Evolutionary conservation across 2,888 invertebrate species (phyloP), one percentile per base, ranked within the genome.

Genomic region (Operophtera brumata): DNA sequence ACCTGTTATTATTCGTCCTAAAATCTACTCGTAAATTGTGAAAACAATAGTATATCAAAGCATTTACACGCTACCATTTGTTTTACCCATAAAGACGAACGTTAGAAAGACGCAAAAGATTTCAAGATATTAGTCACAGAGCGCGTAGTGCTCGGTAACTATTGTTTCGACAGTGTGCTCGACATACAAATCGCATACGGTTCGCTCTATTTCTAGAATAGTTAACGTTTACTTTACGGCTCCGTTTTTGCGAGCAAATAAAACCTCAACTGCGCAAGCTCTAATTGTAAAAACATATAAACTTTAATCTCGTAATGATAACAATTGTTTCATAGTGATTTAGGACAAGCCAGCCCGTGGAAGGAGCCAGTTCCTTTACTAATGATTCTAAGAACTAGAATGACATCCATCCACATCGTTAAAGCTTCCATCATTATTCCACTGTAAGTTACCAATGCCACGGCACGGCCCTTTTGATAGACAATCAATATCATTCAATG

Each of bases 91-190:
- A 76, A 77, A 78, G 65, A 67, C 58, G 67, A 64, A 70, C 69
- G 65, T 71, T 71, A 75, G 20, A 20, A 75, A 71, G 72, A 73
- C 67, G 59, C 65, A 68, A 72, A 75, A 76, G 73, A 78, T 81
- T 81, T 73, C 64, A 67, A 75, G 73, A 75, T 71, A 79, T 86
- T 85, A 84, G 78, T 84, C 83, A 84, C 69, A 65, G 64, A 67
- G 65, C 59, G 61, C 69, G 70, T 65, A 66, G 70, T 67, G 66
- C 72, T 71, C 69, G 65, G 61, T 72, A 78, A 77, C 80, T 69
- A 85, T 84, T 86, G 82, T 84, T 86, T 77, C 82, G 69, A 75
- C 80, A 81, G 73, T 75, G 70, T 77, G 78, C 77, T 81, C 78
- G 73, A 77, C 80, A 80, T 77, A 82, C 79, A 70, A 80, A 80